Conservation (phyloP, 2,113 vertebrate species). For the Laterallus jamaicensis region DNA sequence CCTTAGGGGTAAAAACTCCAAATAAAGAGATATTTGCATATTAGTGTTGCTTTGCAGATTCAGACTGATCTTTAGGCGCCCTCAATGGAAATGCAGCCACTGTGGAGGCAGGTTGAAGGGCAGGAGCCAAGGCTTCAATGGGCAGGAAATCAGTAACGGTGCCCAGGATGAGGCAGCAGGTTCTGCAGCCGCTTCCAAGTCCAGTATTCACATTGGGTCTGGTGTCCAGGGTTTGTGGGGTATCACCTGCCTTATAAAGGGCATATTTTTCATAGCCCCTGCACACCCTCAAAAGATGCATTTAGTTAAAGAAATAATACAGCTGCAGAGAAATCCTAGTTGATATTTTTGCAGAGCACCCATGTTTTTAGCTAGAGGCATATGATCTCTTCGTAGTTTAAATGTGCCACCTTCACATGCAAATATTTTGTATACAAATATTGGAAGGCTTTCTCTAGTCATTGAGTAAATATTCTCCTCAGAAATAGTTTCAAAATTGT, state of each 20-base stretch:
- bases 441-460: neutral
- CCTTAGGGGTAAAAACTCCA: neutral
- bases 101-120: neutral
- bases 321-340: neutral
- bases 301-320: neutral
- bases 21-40: neutral
- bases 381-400: neutral
- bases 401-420: neutral
- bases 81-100: neutral
- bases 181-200: neutral
- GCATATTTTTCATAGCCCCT: neutral
- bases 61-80: neutral
- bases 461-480: neutral
- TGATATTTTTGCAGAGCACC: neutral
- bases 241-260: neutral
- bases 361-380: neutral
- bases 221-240: neutral
- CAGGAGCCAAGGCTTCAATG: neutral
- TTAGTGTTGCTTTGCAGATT: neutral
- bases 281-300: neutral
- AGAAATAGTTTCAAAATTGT: neutral
- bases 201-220: neutral
- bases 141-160: conserved; percentile 46
- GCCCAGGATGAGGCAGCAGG: conserved; percentile 35
- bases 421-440: conserved; percentile 1